Conservation (phyloP, 64 coral and sea anemone species). For the Montipora foliosa region DNA sequence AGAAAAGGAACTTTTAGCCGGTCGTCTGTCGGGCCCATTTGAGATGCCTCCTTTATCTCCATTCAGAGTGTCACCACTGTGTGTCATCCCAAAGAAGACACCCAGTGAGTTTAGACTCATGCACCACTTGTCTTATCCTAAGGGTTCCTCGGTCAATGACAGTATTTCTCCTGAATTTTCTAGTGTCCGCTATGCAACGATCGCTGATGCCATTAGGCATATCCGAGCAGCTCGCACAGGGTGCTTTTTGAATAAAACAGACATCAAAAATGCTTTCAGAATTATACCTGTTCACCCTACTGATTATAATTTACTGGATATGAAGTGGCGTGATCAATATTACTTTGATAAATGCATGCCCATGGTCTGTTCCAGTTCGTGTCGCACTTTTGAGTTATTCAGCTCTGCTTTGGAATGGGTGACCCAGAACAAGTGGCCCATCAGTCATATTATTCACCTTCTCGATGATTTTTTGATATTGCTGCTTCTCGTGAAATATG, state of each 20-base stretch:
- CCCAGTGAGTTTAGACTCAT: neutral
- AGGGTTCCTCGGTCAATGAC: neutral
- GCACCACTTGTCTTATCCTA: conserved; percentile 22
- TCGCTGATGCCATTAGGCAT: neutral
- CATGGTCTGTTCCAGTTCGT: conserved; percentile 33
- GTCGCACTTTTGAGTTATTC: conserved; percentile 15
- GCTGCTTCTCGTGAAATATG: neutral
- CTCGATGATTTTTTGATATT: conserved; percentile 47
- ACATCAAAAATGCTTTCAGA: conserved; percentile 52
- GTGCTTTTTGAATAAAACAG: conserved; percentile 40
- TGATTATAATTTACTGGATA: conserved; percentile 42
- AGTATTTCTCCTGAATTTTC: neutral
- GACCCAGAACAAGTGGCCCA: neutral
- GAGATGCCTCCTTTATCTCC: neutral
- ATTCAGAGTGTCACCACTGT: neutral
- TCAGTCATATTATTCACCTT: neutral
- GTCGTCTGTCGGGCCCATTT: neutral
- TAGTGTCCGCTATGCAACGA: neutral
- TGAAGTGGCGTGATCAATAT: conserved; percentile 35
- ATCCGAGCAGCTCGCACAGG: neutral
- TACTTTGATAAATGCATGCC: conserved; percentile 44
- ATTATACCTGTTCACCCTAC: conserved; percentile 23
- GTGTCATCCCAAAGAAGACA: neutral
- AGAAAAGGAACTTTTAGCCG: neutral
- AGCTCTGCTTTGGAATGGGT: conserved; percentile 40